Conservation (phyloP, 2,113 vertebrate species). For the Artemisiospiza belli region DNA sequence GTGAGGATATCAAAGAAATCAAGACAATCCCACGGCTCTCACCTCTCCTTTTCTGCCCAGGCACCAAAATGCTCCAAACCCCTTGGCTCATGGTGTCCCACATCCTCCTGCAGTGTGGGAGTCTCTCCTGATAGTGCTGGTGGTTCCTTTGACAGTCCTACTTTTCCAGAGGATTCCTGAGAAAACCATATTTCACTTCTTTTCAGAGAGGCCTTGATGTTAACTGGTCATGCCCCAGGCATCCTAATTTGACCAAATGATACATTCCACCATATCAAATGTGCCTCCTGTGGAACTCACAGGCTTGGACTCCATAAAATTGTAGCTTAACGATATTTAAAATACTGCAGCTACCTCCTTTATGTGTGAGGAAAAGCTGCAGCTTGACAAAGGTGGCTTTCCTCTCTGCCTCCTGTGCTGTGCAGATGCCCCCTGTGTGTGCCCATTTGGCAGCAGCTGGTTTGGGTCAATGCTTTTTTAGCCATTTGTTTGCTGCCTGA, state of each 20-base stretch:
- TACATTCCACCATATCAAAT: neutral
- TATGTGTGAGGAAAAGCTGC: neutral
- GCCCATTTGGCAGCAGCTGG: neutral
- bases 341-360: neutral
- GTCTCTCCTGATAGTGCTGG: neutral
- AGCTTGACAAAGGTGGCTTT: neutral
- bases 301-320: neutral
- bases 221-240: neutral
- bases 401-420: fast-evolving
- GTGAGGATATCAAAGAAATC: neutral
- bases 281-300: neutral
- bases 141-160: neutral
- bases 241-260: neutral
- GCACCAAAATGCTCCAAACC: neutral
- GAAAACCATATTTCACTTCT: neutral
- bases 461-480: neutral
- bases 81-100: too few relatives aligned
- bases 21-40: neutral
- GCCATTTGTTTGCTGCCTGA: slow-evolving; percentile 9
- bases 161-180: neutral
- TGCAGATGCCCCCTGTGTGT: neutral
- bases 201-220: neutral
- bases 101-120: neutral
- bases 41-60: neutral
- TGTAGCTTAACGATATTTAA: neutral